These are phyloP conservation scores for Symphodus melops DNA, from an alignment of 2,113 vertebrate genomes.

Conservation along the genomic window DNA sequence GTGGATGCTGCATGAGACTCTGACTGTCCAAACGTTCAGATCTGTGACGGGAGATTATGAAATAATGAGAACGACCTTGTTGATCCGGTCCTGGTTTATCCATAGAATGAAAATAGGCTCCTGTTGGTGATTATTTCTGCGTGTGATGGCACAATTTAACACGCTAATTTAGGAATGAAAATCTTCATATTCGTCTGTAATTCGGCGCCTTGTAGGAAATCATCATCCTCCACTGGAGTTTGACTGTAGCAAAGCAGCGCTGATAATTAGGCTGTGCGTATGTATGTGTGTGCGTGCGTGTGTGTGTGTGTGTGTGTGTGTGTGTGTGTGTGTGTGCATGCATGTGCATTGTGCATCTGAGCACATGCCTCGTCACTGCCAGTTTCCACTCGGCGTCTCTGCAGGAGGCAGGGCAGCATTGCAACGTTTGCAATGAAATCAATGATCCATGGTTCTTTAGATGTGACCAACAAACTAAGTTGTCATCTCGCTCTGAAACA, in stretches of 20 bases:
- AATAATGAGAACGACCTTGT: neutral
- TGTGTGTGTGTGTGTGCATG: conserved; percentile 47
- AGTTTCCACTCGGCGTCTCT: conserved; percentile 73
- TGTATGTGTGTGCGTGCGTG: conserved; percentile 54
- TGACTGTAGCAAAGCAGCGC: conserved; percentile 72
- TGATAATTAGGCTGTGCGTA: conserved; percentile 69
- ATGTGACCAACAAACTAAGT: conserved; percentile 80
- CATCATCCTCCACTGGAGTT: conserved; percentile 75
- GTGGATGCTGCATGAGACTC: too few species aligned
- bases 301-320: conserved; percentile 41
- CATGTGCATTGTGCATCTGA: conserved; percentile 61
- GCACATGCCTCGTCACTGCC: conserved; percentile 77
- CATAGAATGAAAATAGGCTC: neutral
- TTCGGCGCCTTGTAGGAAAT: conserved; percentile 59
- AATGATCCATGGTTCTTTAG: conserved; percentile 76
- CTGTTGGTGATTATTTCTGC: conserved; percentile 22
- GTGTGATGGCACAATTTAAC: conserved; percentile 16
- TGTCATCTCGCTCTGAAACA: conserved; percentile 74
- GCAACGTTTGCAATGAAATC: conserved; percentile 78
- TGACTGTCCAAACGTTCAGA: too few species aligned
- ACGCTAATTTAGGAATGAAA: conserved; percentile 44
- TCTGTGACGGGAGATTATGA: neutral
- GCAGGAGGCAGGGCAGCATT: conserved; percentile 73
- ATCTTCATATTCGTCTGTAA: conserved; percentile 46
- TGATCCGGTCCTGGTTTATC: conserved; percentile 9